Evolutionary conservation across 2,113 vertebrate species (phyloP), one percentile per base, ranked within the genome.

Genomic region (Catagonus wagneri): DNA sequence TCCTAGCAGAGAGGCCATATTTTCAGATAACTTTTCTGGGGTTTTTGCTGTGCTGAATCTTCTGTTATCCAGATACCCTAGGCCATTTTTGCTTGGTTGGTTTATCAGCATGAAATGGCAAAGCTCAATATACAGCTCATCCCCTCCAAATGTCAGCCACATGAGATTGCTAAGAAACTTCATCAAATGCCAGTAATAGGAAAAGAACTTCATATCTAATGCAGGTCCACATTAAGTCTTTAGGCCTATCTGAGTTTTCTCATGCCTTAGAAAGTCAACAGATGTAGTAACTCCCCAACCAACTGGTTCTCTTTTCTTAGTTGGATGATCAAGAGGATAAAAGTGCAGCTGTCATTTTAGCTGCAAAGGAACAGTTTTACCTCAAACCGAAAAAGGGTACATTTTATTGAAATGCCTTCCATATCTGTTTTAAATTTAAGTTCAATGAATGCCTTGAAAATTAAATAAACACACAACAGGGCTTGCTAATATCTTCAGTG

Each of bases 381-480:
- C 61, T 54, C 50, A 44, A 44, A 32, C 32, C 19, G 13, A 56
- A 89, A 69, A 93, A 78, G 36, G n/a, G 13, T 22, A 1, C 29
- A 39, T 93, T 94, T 89, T 69, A 52, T 65, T 83, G 85, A 92
- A 93, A 84, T 80, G 22, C 39, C 56, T 17, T 65, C 56, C 50
- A 13, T 52, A 11, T 86, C 60, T 80, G 15, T 50, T 86, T 83
- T 34, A 44, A 78, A 69, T 90, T 86, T 88, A n/a, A 44, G 63
- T 34, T n/a, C 58, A 20, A 4, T 52, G 78, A 75, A 86, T 65
- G 32, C 44, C 65, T 68, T 90, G 84, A 85, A 89, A 90, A 91
- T 56, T 66, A 88, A 72, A 58, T 76, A 75, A 81, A 69, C 74
- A 52, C 27, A 71, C 34, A 68, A 22, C 34, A 50, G 80, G 34